phyloP scores from a whole-genome alignment of 2,888 invertebrate genomes.

The Polymixis lichenea region DNA sequence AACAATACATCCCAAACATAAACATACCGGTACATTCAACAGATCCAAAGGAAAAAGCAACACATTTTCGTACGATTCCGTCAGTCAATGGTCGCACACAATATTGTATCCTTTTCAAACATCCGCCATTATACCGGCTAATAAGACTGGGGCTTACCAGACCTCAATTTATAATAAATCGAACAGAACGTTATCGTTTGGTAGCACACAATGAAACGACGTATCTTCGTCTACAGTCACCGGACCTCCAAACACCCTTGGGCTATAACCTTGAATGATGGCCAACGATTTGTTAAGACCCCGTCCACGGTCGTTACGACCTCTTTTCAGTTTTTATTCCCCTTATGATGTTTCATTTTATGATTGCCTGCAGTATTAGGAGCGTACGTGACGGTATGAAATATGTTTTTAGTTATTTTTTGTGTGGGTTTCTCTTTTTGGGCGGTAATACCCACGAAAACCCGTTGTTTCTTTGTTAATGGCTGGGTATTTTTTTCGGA shows the following conservation, averaged over 20 bases:
- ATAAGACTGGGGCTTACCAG: conserved; percentile 77
- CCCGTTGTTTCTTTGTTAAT: conserved; percentile 34
- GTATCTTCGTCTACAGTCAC: conserved; percentile 82
- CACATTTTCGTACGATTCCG: conserved; percentile 41
- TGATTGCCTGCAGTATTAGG: conserved; percentile 86
- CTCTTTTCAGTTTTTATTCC: conserved; percentile 89
- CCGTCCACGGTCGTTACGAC: conserved; percentile 83
- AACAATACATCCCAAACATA: conserved; percentile 9
- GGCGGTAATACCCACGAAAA: conserved; percentile 18
- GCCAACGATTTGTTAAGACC: conserved; percentile 88
- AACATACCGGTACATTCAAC: conserved; percentile 19
- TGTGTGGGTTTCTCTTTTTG: conserved; percentile 45
- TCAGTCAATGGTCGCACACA: conserved; percentile 60
- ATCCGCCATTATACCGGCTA: conserved; percentile 76
- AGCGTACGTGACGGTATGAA: conserved; percentile 80
- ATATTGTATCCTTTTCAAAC: conserved; percentile 76
- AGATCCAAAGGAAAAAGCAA: conserved; percentile 32
- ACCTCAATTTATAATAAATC: conserved; percentile 86
- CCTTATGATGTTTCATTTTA: conserved; percentile 89
- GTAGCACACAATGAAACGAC: conserved; percentile 85
- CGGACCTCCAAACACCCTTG: conserved; percentile 78
- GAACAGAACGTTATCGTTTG: conserved; percentile 81
- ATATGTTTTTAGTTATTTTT: conserved; percentile 70
- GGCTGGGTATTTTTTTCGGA: not conserved
- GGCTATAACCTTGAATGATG: conserved; percentile 88